Percentiles rank a stretch among this genome's conserved stretches.
These are phyloP conservation scores for Sepioteuthis lessoniana DNA, from an alignment of 2,888 invertebrate genomes.

Conservation along the genomic window DNA sequence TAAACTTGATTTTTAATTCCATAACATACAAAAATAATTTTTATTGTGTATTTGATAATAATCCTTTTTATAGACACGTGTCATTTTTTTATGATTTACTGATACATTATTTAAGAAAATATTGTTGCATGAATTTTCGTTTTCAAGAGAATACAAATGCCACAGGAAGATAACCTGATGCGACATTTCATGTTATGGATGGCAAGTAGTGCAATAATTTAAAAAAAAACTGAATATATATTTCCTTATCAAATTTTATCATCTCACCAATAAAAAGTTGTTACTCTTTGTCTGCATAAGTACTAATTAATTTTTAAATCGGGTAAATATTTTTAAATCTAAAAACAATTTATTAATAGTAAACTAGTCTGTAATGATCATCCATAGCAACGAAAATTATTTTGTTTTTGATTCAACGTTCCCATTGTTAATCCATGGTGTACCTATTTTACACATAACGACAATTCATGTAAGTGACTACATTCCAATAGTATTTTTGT, in stretches of 20 bases:
- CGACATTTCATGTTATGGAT: background rate
- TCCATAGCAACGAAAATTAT: background rate
- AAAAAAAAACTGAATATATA: background rate
- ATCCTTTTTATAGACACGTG: background rate
- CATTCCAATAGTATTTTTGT: background rate
- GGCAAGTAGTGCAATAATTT: background rate
- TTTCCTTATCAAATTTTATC: background rate
- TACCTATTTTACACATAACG: background rate
- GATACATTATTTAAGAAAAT: background rate
- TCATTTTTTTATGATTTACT: background rate
- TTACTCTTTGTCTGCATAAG: background rate
- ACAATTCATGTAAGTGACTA: background rate
- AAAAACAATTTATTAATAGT: background rate
- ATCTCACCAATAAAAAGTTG: background rate
- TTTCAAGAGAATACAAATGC: background rate
- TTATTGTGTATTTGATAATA: too few species aligned
- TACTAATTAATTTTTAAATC: background rate
- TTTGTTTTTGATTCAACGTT: background rate
- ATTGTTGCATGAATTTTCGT: background rate
- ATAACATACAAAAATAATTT: too few species aligned
- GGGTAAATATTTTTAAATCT: background rate
- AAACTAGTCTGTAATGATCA: background rate
- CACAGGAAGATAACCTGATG: slow-evolving; percentile 23
- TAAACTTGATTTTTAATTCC: too few species aligned
- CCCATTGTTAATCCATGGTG: background rate